These are phyloP conservation scores for Prunella himalayana DNA, from an alignment of 2,113 vertebrate genomes.

Conservation along the genomic window DNA sequence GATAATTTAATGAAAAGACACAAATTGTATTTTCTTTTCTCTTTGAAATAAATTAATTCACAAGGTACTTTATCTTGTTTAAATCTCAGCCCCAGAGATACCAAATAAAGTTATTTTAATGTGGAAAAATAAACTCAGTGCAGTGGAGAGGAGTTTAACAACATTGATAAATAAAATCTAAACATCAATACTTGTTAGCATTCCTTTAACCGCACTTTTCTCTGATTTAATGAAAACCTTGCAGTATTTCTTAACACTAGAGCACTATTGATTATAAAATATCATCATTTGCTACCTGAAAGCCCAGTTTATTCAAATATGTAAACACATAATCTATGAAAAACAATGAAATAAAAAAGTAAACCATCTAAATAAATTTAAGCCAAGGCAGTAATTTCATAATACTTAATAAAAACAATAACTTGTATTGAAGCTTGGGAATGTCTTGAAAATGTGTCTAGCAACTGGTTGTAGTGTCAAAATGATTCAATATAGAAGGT, in stretches of 20 bases:
- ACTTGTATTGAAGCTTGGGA: not conserved
- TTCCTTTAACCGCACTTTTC: conserved; percentile 77
- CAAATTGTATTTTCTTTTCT: conserved; percentile 70
- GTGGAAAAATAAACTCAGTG: conserved; percentile 73
- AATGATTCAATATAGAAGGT: not conserved
- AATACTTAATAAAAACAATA: not conserved
- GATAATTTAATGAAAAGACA: conserved; percentile 71
- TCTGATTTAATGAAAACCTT: conserved; percentile 82
- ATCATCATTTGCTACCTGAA: conserved; percentile 80
- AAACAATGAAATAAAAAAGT: not conserved
- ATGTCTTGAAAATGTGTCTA: not conserved
- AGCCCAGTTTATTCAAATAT: conserved; percentile 53
- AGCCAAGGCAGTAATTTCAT: conserved; percentile 29
- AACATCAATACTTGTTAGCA: conserved; percentile 86
- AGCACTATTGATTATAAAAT: conserved; percentile 77
- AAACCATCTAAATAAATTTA: conserved; percentile 18
- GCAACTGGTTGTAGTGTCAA: not conserved
- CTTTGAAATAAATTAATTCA: conserved; percentile 66
- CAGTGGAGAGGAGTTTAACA: conserved; percentile 73
- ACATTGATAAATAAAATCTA: conserved; percentile 84
- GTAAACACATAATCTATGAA: not conserved
- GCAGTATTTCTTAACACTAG: conserved; percentile 50
- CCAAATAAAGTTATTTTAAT: conserved; percentile 55
- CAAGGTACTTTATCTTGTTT: conserved; percentile 65
- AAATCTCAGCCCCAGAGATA: conserved; percentile 57